Evolutionary conservation across 2,888 invertebrate genomes (phyloP), one percentile per base, ranked within the genome.

Genomic region (Macrophya annulata): DNA sequence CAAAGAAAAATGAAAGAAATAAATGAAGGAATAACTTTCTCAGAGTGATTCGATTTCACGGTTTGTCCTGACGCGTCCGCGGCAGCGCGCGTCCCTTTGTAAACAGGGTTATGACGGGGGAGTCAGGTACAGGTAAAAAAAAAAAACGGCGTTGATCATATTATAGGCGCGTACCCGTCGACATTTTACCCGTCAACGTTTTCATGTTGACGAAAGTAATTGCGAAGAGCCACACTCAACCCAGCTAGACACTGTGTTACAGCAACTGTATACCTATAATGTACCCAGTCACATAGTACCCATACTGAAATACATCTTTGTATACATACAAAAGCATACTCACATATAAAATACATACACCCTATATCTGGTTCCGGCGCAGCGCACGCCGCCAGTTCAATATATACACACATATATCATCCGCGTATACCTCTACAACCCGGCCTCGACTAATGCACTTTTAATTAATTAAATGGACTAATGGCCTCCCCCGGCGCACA

Each of bases 381-480:
- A 83, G 48, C 83, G 65, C 68, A 68, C 83, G 68, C 45, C 68
- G 83, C 43, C 51, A 51, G 31, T 68, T 43, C 43, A 21, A 81
- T 45, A 48, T 83, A 48, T 45, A 62, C 8, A 55, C 10, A 62
- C 12, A 62, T 59, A 51, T 43, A 43, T 81, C 21, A 59, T 25
- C 59, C 59, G 43, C 84, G 79, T 72, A 84, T 45, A 65, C 72
- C 76, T 77, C 37, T 65, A 81, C 51, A 43, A 65, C 55, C 83
- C 85, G 84, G 84, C 85, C 89, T 88, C 86, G 88, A 91, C 92
- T 93, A 93, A 93, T 93, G 93, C 93, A 93, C 92, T 93, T 93
- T 93, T 93, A 93, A 93, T 93, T 93, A 93, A 93, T 93, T 93
- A 93, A 93, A 93, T 92, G 93, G 92, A 90, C 90, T 91, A 91